Evolutionary conservation across 2,797 vertebrate genomes (phyloP).

Genomic region (Sylvilagus floridanus): DNA sequence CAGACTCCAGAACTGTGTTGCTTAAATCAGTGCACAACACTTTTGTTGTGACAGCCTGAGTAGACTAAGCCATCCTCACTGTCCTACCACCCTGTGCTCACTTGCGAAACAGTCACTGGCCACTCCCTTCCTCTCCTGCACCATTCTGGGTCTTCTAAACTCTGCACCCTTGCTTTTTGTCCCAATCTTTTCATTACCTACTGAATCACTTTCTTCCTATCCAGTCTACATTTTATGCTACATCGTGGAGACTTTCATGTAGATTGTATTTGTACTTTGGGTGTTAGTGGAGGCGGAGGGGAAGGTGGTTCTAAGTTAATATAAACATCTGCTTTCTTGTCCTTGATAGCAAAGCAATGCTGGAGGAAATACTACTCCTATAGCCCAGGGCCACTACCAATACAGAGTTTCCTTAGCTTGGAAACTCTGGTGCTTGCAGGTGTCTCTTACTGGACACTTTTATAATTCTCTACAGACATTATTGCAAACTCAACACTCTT

Average conservation of each 20-base stretch:
- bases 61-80: background rate
- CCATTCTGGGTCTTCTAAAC: background rate
- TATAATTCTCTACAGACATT: background rate
- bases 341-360: background rate
- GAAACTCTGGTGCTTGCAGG: background rate
- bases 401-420: background rate
- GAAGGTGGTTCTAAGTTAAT: background rate
- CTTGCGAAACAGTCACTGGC: background rate
- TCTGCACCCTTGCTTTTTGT: background rate
- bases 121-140: background rate
- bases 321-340: background rate
- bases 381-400: background rate
- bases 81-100: background rate
- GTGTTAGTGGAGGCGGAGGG: fast-evolving
- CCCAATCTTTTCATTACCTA: background rate
- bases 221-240: background rate
- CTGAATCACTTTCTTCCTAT: background rate
- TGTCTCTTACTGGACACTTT: background rate
- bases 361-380: background rate
- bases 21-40: background rate
- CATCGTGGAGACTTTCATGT: background rate
- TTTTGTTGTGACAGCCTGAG: background rate
- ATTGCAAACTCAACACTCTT: background rate
- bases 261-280: background rate
- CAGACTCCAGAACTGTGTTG: background rate